Evolutionary conservation across 2,888 invertebrate species (phyloP), one percentile per base, ranked within the genome.

Genomic region (Dorcus hopei): DNA sequence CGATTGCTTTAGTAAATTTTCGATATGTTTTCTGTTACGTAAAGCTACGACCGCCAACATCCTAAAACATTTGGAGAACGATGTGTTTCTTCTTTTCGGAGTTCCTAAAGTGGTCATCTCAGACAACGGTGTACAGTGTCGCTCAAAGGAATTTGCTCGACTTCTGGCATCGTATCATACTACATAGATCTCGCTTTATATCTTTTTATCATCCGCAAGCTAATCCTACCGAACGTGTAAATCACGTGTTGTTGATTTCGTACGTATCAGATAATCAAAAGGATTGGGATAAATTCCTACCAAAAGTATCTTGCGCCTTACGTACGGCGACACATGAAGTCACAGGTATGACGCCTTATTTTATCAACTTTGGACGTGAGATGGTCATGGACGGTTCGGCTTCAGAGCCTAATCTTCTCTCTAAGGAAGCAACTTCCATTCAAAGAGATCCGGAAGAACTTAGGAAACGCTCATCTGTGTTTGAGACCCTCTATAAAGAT

Each of bases 181-280:
- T n/a, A n/a, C n/a, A n/a, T 19, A 49, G 26, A 23, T 50, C 59
- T 9, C 47, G 40, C 4, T 66, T 54, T 41, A 73, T 68, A 0
- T 66, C 71, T 1, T 57, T 62, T 7, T 74, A 74, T 52, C 60
- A 67, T 11, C 65, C 70, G 0, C 71, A 74, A 43, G 67, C 64
- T 4, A 74, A 76, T 54, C 70, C 71, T 0, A 69, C 68, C 0
- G 73, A 75, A 55, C 14, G 72, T 3, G 62, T 66, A 0, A 74
- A 72, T 48, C 51, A 68, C 14, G 68, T 69, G 3, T 23, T 23
- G 23, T 4, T 23, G 4, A 23, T 23, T 23, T 23, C 23, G 23
- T 23, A 23, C 4, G 23, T 23, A n/a, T n/a, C n/a, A n/a, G n/a
- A n/a, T n/a, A n/a, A n/a, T n/a, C n/a, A n/a, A n/a, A n/a, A n/a